These are phyloP conservation scores for Acropora yongei DNA, from an alignment of 64 coral and sea anemone species.

Conservation along the genomic window DNA sequence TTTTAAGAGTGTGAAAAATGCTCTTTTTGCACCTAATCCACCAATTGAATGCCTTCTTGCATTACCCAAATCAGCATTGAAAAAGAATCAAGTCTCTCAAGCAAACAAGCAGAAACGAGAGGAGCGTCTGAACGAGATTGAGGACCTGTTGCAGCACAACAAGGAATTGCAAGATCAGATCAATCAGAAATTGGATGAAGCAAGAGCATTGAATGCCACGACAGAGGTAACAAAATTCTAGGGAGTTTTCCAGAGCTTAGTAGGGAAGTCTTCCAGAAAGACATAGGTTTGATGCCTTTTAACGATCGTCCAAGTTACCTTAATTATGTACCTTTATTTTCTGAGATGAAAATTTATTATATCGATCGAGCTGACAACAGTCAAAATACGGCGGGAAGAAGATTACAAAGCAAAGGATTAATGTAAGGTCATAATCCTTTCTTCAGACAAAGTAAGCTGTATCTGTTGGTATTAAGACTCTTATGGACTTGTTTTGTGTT, in stretches of 20 bases:
- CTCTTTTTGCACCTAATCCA: neutral
- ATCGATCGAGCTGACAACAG: too few relatives aligned
- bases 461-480: too few relatives aligned
- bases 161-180: constrained; percentile 70
- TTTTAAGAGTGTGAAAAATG: neutral
- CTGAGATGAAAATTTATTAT: too few relatives aligned
- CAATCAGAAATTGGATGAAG: constrained; percentile 78
- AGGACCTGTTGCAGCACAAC: constrained; percentile 52
- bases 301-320: too few relatives aligned
- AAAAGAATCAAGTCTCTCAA: constrained; percentile 73
- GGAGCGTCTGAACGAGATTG: constrained; percentile 81
- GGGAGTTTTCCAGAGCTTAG: too few relatives aligned
- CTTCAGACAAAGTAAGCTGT: too few relatives aligned
- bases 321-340: too few relatives aligned
- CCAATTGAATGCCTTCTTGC: neutral
- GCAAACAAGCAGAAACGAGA: constrained; percentile 88
- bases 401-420: too few relatives aligned
- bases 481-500: neutral
- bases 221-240: constrained; percentile 31
- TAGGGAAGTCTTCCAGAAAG: too few relatives aligned
- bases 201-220: constrained; percentile 49
- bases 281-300: too few relatives aligned
- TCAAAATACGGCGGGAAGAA: too few relatives aligned
- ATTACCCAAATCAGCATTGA: constrained; percentile 14
- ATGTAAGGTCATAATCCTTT: too few relatives aligned